phyloP scores from a whole-genome alignment of 2,888 invertebrate species.

The Eilema caniola region DNA sequence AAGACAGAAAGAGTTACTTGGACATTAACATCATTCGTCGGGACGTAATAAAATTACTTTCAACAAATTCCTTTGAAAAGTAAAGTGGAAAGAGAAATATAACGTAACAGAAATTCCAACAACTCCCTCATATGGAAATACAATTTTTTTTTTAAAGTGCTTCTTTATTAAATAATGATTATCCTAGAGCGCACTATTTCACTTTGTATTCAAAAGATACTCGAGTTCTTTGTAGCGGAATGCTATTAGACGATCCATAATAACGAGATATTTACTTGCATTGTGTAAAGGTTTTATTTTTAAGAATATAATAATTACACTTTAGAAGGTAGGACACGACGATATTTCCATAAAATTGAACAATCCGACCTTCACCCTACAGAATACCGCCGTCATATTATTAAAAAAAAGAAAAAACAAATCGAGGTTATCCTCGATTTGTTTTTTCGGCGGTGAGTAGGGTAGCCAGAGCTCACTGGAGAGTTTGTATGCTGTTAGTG shows the following conservation, averaged over 20 bases:
- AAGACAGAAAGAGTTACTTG: too few relatives aligned
- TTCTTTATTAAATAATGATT: slow-evolving; percentile 6
- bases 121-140: neutral
- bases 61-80: neutral
- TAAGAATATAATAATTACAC: neutral
- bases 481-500: too few relatives aligned
- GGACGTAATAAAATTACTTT: neutral
- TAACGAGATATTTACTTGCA: neutral
- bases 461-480: too few relatives aligned
- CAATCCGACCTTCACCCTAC: too few relatives aligned
- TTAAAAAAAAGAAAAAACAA: too few relatives aligned
- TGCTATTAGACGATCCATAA: neutral
- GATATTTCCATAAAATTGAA: too few relatives aligned
- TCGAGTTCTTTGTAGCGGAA: neutral
- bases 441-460: too few relatives aligned
- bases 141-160: neutral
- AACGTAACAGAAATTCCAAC: neutral
- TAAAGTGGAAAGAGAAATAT: neutral
- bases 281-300: neutral
- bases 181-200: slow-evolving; percentile 1
- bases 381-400: too few relatives aligned
- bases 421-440: too few relatives aligned
- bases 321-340: too few relatives aligned
- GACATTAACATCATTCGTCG: neutral
- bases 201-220: neutral